Evolutionary conservation across 1,140 invertebrate species (phyloP), one percentile per base, ranked within the genome.

Genomic region (Patella vulgata): DNA sequence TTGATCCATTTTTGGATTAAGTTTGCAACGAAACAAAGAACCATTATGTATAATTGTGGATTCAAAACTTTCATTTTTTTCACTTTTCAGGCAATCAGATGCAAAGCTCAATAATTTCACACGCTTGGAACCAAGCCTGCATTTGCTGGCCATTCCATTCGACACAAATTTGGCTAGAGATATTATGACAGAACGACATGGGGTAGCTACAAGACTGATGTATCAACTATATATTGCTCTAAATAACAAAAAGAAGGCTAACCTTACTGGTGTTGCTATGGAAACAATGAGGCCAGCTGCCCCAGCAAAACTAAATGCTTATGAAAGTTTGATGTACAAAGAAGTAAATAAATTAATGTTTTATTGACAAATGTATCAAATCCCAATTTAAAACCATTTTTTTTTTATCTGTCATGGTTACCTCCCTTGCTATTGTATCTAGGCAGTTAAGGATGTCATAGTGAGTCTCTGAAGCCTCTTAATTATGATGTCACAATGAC

Each of bases 61-160:
- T n/a, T n/a, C n/a, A n/a, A n/a, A n/a, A n/a, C n/a, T 47, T 48
- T 12, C 9, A 2, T 21, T 25, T 58, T 39, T 19, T 40, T 23
- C 23, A 21, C 47, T 59, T 66, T 58, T 42, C 58, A 85, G 82
- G 48, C 80, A 81, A 25, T 63, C 79, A 43, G 81, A 83, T 55
- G 79, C 82, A n/a, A 83, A 84, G 68, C 78, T 85, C 56, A 84
- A 84, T 63, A 85, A 85, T 63, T 84, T 85, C 56, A 84, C 77
- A 25, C 69, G 83, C 21, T 44, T 85, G 51, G 82, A 84, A 54
- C 83, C 82, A 21, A 73, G 71, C 14, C 64, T 85, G 23, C 77
- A 82, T 62, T 60, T 83, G 27, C 64, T 85, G 47, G 80, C 75
- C 19, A 79, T 85, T 44, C 80, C 77, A 33, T 84, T 84, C 73